Percentiles rank a stretch among this genome's conserved stretches.
These are phyloP conservation scores for Echinops telfairi DNA, from an alignment of 2,113 vertebrate genomes.

Conservation along the genomic window DNA sequence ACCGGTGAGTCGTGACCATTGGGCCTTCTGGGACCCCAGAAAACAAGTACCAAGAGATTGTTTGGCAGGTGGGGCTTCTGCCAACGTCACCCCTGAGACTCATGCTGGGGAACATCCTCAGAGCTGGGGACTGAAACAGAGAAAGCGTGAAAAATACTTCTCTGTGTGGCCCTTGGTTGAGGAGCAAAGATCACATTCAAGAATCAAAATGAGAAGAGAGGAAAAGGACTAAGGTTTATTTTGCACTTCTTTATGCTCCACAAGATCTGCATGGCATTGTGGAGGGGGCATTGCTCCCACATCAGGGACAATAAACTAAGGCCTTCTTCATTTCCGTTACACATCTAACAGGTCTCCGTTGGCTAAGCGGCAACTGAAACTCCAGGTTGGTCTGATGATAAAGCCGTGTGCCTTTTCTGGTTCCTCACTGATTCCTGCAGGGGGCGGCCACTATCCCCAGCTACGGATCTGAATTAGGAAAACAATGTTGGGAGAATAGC, in stretches of 20 bases:
- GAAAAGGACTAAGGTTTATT: background rate
- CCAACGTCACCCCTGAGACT: background rate
- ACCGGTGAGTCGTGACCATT: no score
- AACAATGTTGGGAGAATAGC: background rate
- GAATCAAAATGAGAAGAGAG: background rate
- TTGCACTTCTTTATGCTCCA: background rate
- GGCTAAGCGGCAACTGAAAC: background rate
- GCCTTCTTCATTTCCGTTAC: background rate
- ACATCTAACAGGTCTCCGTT: background rate
- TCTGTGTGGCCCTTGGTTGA: background rate
- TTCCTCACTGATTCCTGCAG: background rate
- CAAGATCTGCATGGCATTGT: background rate
- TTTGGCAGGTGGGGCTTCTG: background rate
- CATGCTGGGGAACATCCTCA: background rate
- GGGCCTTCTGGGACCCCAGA: background rate
- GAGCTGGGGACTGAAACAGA: background rate
- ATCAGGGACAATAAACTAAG: background rate
- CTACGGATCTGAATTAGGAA: constrained; percentile 42
- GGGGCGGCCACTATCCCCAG: background rate
- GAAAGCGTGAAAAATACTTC: no score
- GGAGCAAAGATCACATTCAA: background rate
- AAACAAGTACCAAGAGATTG: background rate
- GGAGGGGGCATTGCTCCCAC: background rate
- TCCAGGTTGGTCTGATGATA: background rate
- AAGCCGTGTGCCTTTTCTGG: background rate